Percentiles rank a stretch among this genome's conserved stretches.
Conservation (phyloP, 2,797 vertebrate genomes). For the Sus cebifrons region DNA sequence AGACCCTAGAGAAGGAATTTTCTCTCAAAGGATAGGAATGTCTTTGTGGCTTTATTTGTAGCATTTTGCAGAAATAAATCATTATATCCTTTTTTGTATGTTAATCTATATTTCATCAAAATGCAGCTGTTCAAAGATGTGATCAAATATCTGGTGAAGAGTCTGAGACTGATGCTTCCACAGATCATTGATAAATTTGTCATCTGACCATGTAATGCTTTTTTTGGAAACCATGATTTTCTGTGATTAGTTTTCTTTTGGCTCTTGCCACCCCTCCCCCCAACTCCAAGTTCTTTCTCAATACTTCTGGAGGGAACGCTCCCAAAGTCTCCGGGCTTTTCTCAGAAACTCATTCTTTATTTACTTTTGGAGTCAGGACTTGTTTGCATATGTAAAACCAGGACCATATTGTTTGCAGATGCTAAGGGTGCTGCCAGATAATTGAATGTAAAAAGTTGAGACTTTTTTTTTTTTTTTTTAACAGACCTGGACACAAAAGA, state of each 20-base stretch:
- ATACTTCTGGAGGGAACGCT: neutral
- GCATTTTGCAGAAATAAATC: constrained; percentile 47
- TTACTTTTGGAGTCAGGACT: constrained; percentile 61
- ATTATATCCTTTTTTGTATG: neutral
- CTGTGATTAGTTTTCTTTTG: neutral
- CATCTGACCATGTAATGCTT: neutral
- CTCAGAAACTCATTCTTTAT: constrained; percentile 61
- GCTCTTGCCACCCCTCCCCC: too few relatives aligned
- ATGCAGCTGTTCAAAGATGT: neutral
- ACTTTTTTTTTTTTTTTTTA: constrained; percentile 74
- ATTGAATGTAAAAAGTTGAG: neutral
- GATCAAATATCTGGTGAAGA: neutral
- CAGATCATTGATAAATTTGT: neutral
- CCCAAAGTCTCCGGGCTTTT: neutral
- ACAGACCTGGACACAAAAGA: constrained; percentile 66
- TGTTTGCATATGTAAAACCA: constrained; percentile 77
- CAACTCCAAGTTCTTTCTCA: neutral
- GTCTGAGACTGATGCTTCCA: neutral
- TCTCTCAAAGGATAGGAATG: constrained; percentile 60
- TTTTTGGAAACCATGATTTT: neutral
- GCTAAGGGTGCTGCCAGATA: constrained; percentile 50
- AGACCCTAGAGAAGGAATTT: constrained; percentile 49
- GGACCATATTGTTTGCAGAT: constrained; percentile 77
- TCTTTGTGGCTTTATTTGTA: constrained; percentile 42
- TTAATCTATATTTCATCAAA: constrained; percentile 26